Evolutionary conservation across 2,888 invertebrate species (phyloP).

Genomic region (Rotaria macrura): DNA sequence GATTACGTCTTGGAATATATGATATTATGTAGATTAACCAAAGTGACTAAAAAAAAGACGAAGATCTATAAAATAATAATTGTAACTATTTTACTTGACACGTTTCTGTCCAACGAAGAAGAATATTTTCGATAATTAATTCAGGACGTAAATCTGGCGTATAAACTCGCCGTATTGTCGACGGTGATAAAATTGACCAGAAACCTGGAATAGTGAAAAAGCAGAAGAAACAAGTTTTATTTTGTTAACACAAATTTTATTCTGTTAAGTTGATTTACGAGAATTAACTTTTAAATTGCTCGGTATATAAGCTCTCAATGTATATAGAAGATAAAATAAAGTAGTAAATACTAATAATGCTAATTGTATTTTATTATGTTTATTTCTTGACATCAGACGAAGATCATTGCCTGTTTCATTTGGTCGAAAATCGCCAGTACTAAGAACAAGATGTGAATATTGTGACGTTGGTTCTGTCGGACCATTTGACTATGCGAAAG

Average conservation of each 20-base stretch:
- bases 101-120: background rate
- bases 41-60: background rate
- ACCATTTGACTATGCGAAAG: background rate
- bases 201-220: background rate
- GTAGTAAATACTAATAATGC: background rate
- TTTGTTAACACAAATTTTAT: no score
- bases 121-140: background rate
- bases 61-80: background rate
- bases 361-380: background rate
- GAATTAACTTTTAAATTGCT: background rate
- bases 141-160: background rate
- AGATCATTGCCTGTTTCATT: background rate
- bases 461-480: background rate
- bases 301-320: background rate
- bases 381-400: background rate
- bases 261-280: background rate
- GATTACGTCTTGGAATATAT: background rate
- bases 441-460: background rate
- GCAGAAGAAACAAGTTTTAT: no score
- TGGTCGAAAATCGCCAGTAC: background rate
- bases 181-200: background rate
- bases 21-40: background rate
- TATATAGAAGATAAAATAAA: background rate
- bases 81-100: background rate
- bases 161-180: background rate